Conservation (phyloP, 2,113 vertebrate species). For the Paracanthobrama guichenoti region DNA sequence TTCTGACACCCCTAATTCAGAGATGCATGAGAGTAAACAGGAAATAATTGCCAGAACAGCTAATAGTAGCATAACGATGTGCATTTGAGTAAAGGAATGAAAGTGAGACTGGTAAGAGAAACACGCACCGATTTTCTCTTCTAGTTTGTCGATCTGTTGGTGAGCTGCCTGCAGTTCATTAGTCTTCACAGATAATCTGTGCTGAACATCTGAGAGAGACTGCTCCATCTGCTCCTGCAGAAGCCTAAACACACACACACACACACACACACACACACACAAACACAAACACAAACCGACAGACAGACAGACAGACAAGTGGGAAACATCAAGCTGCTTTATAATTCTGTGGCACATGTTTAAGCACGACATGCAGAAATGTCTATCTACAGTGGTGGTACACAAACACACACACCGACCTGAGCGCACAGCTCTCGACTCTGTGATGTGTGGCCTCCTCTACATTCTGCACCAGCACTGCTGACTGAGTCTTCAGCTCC, state of each 20-base stretch:
- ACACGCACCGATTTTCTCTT: conserved; percentile 82
- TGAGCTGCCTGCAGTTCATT: conserved; percentile 82
- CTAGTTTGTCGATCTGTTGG: conserved; percentile 78
- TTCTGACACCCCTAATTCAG: not conserved
- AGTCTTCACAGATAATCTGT: conserved; percentile 81
- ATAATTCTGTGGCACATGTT: not conserved
- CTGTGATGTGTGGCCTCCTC: conserved; percentile 83
- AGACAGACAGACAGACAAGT: no score
- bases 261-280: not conserved
- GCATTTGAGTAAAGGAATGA: not conserved
- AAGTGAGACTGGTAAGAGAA: not conserved
- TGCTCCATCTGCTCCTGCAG: conserved; percentile 90
- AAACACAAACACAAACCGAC: no score
- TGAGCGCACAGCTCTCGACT: conserved; percentile 81
- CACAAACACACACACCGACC: conserved; percentile 73
- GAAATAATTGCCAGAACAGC: not conserved
- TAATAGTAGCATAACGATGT: not conserved
- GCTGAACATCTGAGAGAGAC: conserved; percentile 84
- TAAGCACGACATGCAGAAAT: not conserved
- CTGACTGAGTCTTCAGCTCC: conserved; percentile 78
- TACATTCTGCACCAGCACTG: conserved; percentile 73
- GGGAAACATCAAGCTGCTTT: not conserved
- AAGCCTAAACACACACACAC: conserved; percentile 45
- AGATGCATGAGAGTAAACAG: not conserved
- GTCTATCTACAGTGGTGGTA: not conserved